These are phyloP conservation scores for Schizopygopsis malacanthus DNA, from an alignment of 2,797 vertebrate genomes.

Conservation along the genomic window DNA sequence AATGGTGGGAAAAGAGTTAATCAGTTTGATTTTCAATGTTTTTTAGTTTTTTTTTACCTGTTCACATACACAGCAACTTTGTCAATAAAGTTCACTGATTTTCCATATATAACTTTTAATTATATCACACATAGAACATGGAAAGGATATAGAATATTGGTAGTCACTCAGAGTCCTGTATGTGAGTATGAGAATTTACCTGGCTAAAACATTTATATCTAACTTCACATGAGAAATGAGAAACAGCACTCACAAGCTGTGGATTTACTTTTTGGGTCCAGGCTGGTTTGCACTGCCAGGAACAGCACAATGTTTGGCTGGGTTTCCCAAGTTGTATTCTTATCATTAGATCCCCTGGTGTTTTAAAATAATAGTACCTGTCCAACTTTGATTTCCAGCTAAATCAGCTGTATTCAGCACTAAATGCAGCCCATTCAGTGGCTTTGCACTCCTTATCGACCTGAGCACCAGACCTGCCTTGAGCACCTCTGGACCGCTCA, in stretches of 20 bases:
- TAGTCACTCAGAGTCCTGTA: too few relatives aligned
- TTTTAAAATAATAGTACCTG: not conserved
- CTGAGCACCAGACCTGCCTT: constrained; percentile 46
- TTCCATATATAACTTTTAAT: too few relatives aligned
- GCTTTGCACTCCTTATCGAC: constrained; percentile 47
- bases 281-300: not conserved
- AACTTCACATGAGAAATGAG: not conserved
- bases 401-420: constrained; percentile 38
- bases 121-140: too few relatives aligned
- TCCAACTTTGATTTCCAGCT: not conserved
- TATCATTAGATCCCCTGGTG: not conserved
- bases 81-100: not conserved
- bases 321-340: not conserved
- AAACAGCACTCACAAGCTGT: not conserved
- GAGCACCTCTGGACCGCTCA: constrained; percentile 12
- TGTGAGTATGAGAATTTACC: too few relatives aligned
- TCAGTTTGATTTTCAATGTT: not conserved
- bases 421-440: constrained; percentile 54
- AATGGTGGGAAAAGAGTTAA: not conserved
- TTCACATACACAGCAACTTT: not conserved
- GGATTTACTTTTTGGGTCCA: too few relatives aligned
- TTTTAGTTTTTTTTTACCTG: not conserved
- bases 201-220: too few relatives aligned
- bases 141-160: too few relatives aligned
- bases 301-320: not conserved